A percentile compares a stretch with the other conserved stretches of the same genome.
Conservation (phyloP, 2,797 vertebrate genomes). For the Cynopterus sphinx region DNA sequence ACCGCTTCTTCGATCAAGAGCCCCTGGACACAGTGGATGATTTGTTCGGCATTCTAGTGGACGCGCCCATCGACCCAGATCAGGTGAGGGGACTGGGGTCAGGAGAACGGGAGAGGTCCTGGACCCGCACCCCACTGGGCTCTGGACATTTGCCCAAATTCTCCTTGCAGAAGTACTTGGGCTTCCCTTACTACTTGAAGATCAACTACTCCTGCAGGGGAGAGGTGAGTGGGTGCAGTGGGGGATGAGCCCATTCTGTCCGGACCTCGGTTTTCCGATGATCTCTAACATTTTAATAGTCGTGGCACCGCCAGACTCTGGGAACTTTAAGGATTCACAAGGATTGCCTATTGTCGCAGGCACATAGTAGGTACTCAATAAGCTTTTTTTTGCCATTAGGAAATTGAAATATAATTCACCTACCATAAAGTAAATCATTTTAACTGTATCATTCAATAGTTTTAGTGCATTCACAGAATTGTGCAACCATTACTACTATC, state of each 20-base stretch:
- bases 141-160: background rate
- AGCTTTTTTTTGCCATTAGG: background rate
- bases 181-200: constrained; percentile 84
- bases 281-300: background rate
- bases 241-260: background rate
- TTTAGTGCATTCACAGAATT: background rate
- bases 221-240: constrained; percentile 67
- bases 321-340: background rate
- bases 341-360: background rate
- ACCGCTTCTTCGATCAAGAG: constrained; percentile 49
- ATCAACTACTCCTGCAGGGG: constrained; percentile 70
- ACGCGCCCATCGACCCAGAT: background rate
- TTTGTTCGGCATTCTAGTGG: constrained; percentile 24
- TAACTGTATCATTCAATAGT: background rate
- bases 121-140: background rate
- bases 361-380: background rate
- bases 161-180: constrained; percentile 76
- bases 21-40: background rate
- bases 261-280: background rate
- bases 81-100: constrained; percentile 23
- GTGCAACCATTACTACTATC: background rate
- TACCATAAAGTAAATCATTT: background rate
- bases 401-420: background rate
- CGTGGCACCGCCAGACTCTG: background rate
- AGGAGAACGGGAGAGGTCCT: background rate